Percentiles rank a stretch among this genome's conserved stretches.
phyloP scores from a whole-genome alignment of 2,888 invertebrate species.

The Drosophila austrosaltans region DNA sequence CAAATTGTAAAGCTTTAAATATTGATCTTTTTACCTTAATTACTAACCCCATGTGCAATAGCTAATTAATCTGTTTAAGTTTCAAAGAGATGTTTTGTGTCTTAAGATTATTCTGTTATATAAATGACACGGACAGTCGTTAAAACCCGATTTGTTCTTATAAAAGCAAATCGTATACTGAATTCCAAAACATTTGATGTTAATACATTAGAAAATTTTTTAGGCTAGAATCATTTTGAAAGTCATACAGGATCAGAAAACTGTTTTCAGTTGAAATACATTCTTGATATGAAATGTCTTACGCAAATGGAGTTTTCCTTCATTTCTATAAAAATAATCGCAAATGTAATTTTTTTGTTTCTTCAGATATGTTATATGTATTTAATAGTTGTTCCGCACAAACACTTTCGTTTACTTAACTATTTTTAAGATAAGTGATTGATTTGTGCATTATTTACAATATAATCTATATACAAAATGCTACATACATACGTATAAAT shows the following conservation, averaged over 20 bases:
- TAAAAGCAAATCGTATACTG: neutral
- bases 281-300: no score
- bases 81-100: slow-evolving; percentile 57
- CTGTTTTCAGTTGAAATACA: no score
- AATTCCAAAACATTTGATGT: neutral
- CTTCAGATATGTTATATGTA: slow-evolving; percentile 17
- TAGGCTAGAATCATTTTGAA: neutral
- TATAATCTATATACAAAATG: slow-evolving; percentile 26
- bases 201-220: neutral
- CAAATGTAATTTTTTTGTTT: neutral
- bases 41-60: slow-evolving; percentile 8
- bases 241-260: no score
- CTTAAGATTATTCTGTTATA: neutral
- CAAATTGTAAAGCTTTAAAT: slow-evolving; percentile 71
- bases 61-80: slow-evolving; percentile 3
- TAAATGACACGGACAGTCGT: neutral
- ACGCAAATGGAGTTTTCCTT: no score
- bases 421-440: slow-evolving; percentile 9
- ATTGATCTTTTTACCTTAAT: slow-evolving; percentile 12
- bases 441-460: slow-evolving; percentile 42
- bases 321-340: no score
- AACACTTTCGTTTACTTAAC: slow-evolving; percentile 8
- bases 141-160: neutral
- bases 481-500: slow-evolving; percentile 17
- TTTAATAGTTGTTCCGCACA: slow-evolving; percentile 4